Evolutionary conservation across 2,113 vertebrate genomes (phyloP), one percentile per base, ranked within the genome.

Genomic region (Dissostichus mawsoni): DNA sequence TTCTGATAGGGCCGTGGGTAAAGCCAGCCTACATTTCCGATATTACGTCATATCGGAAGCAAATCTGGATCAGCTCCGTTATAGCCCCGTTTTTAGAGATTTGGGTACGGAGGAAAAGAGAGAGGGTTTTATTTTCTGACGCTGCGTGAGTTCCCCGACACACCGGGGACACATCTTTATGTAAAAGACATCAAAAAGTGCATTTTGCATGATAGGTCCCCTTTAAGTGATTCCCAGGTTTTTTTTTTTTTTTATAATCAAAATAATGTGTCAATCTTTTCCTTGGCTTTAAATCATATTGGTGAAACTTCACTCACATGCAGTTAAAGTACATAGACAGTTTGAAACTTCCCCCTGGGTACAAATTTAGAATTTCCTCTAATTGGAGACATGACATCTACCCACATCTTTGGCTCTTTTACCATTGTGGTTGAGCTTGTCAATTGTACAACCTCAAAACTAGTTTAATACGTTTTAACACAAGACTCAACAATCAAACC

Each of bases 331-430:
- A 3, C 18, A 50, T 0, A 2, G 20, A 36, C 41, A 10, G 2
- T 66, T 69, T 59, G 56, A 72, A 47, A 59, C 55, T 55, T 66
- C 66, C 48, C 47, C 11, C 20, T 29, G 20, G 16, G 8, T 47
- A 4, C 63, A 17, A 2, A 57, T 74, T 16, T 16, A 51, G 50
- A 20, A 56, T 61, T 78, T 80, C 70, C 63, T 2, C 53, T 58
- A n/a, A 12, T 17, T 67, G 47, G 71, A 82, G 53, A 79, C 83
- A 13, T 52, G 72, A 74, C 74, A 78, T 50, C 48, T 51, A 9
- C 56, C 78, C 78, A 69, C 75, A 80, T 7, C 80, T 55, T 61
- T 64, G 74, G 25, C 61, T 81, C 59, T 13, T 74, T 74, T 70
- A 68, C 78, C 57, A 52, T 48, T 75, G 81, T 44, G 80, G 74